Base-by-base conservation (phyloP, 1,140 invertebrate species). In the Odontomachus brunneus region DNA sequence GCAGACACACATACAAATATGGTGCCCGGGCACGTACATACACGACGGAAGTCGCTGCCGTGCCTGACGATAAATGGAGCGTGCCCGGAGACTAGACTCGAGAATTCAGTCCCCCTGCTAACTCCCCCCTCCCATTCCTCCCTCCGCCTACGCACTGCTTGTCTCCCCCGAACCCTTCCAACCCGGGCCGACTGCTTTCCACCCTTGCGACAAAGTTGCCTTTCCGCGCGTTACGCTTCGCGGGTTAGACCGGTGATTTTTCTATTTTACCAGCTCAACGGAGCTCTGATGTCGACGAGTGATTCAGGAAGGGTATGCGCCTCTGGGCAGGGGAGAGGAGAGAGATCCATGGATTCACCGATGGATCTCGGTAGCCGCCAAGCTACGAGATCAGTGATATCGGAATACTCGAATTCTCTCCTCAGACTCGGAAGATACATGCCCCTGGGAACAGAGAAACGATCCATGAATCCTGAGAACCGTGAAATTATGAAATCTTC, bases 41-140 rank as follows among this genome's bases (percentile, higher is more conserved):
- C 72, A 38, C 57, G 24, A 57, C 60, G 60, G 60, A 83, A 53
- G 49, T 75, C 48, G 60, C 57, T 55, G n/a, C 49, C 60, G 51
- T 63, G 44, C 19, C 60, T 44, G 65, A 59, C 74, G 86, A 87
- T 86, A 83, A 87, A 87, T 87, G 86, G 60, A 74, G 71, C 53
- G 51, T 69, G 75, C 65, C 65, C 24, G 75, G 51, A 69, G 75
- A 44, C 63, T 55, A 78, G 75, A 78, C 75, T 57, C 24, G 67
- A 51, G 33, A 80, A 80, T 80, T 71, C 38, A 44, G 38, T 44
- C 38, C 38, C 38, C 38, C 9, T 44, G 3, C 4, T 44, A 44
- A 44, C 38, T 11, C 38, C 9, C 9, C 17, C 29, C 15, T 5
- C 51, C 48, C 38, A 9, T n/a, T 5, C 38, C 59, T 17, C 4